Conservation (phyloP, 2,797 vertebrate species). For the Rhadinocentrus ornatus region DNA sequence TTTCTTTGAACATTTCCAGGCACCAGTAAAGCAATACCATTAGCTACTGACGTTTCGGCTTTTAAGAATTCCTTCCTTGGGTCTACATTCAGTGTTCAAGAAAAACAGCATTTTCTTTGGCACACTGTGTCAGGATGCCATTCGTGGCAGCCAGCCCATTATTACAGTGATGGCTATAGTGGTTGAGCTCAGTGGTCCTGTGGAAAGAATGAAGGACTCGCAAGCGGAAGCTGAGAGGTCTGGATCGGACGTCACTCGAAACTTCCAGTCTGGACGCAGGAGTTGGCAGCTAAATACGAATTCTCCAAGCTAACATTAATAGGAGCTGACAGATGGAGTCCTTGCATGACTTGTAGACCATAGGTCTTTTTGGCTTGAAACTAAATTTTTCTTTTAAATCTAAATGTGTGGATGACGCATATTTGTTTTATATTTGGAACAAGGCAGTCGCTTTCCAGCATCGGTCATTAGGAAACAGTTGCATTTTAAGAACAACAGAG, state of each 20-base stretch:
- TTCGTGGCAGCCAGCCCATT: conserved; percentile 40
- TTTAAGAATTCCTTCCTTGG: conserved; percentile 50
- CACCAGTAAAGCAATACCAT: conserved; percentile 40
- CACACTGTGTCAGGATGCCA: conserved; percentile 38
- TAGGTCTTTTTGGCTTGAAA: conserved; percentile 58
- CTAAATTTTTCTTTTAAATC: conserved; percentile 43
- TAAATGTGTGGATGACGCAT: conserved; percentile 37
- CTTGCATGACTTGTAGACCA: conserved; percentile 63
- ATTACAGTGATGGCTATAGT: conserved; percentile 61
- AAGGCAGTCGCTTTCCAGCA: conserved; percentile 29
- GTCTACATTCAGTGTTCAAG: conserved; percentile 29
- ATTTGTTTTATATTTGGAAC: conserved; percentile 68
- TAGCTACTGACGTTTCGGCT: conserved; percentile 40
- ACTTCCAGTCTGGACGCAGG: conserved; percentile 54
- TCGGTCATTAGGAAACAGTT: conserved; percentile 21
- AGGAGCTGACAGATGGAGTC: conserved; percentile 73
- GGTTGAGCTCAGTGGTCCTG: conserved; percentile 45
- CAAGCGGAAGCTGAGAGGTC: conserved; percentile 62
- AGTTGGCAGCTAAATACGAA: conserved; percentile 57
- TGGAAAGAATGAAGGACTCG: conserved; percentile 68
- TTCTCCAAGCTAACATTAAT: conserved; percentile 67
- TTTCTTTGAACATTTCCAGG: conserved; percentile 25
- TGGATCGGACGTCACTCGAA: conserved; percentile 63
- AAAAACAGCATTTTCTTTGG: conserved; percentile 44
- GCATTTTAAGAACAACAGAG: conserved; percentile 18